Base-by-base conservation (phyloP, 2,113 vertebrate genomes). In the Numida meleagris region DNA sequence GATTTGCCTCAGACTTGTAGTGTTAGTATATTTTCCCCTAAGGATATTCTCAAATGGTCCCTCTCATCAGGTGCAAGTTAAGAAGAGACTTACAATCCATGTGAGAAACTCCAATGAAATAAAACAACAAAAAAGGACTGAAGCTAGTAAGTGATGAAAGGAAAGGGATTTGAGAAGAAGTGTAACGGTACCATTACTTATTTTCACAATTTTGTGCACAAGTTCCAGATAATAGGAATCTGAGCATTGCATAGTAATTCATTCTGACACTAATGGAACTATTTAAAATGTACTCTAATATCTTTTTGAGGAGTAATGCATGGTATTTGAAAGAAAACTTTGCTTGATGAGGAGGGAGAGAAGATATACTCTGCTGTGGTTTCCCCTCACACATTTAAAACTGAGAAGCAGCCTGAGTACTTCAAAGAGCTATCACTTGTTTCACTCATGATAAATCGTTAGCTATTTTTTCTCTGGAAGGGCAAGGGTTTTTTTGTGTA, bases 301-400 rank as follows among this genome's bases (percentile, higher is more conserved):
- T 36, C 14, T 94, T 91, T 80, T 58, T 62, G 55, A 86, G 48
- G 21, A 93, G 70, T 55, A 94, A 59, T 27, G 11, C 20, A 72
- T 48, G 23, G 29, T 59, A 68, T 36, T 82, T 89, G 73, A 93
- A 93, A 94, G 55, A 25, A 79, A 76, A 51, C 42, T 91, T 80
- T 45, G 8, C 36, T 38, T 78, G 16, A 68, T 16, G 57, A 84
- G 7, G 55, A 70, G 14, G 31, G 81, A 83, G 57, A 92, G 31
- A 78, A 88, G 57, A 90, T 20, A 68, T 55, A 34, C 8, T 79
- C 38, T 55, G 20, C 27, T 75, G 34, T 82, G 31, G 31, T 74
- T 61, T 55, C 12, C 16, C 12, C 20, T 76, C 48, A 59, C 1
- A 4, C 50, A 46, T 80, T 78, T 75, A 55, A 86, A 93, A 93